Evolutionary conservation across 1,140 invertebrate species (phyloP).

Genomic region (Aphelinus atriplicis): DNA sequence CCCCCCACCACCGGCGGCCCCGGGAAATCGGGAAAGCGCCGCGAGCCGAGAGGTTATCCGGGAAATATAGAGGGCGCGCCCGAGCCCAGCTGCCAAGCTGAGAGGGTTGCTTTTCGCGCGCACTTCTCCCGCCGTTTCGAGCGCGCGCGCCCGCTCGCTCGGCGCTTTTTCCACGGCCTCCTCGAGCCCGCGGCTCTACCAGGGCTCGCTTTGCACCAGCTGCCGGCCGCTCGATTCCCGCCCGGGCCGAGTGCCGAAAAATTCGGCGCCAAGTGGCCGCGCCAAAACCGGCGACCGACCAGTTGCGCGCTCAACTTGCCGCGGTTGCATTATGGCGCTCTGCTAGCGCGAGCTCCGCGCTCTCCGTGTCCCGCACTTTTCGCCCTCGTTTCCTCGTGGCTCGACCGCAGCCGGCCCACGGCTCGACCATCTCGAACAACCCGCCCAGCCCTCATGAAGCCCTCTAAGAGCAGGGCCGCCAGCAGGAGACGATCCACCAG

Average conservation of each 20-base stretch:
- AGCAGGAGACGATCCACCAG: slow-evolving; percentile 36
- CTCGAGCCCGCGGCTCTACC: not conserved
- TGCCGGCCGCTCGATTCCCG: not conserved
- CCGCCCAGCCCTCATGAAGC: not conserved
- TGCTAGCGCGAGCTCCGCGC: not conserved
- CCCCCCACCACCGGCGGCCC: too few relatives aligned
- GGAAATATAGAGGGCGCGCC: slow-evolving; percentile 61
- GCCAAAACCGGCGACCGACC: not conserved
- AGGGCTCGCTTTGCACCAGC: not conserved
- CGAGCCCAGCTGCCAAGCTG: slow-evolving; percentile 35
- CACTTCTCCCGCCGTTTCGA: slow-evolving; percentile 58
- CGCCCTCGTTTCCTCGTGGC: not conserved
- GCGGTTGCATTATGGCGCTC: slow-evolving; percentile 23
- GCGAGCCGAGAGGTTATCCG: slow-evolving; percentile 59
- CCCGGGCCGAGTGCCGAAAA: not conserved
- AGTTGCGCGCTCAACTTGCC: slow-evolving; percentile 28
- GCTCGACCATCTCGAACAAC: not conserved
- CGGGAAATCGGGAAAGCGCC: slow-evolving; percentile 20
- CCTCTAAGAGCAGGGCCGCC: not conserved
- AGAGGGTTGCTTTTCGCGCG: slow-evolving; percentile 65
- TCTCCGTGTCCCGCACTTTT: slow-evolving; percentile 21
- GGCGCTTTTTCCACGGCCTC: too few relatives aligned
- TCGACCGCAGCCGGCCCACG: not conserved
- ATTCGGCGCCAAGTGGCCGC: not conserved
- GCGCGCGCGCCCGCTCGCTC: slow-evolving; percentile 33